Evolutionary conservation across 2,797 vertebrate species (phyloP), one percentile per base, ranked within the genome.

Genomic region (Alauda arvensis): DNA sequence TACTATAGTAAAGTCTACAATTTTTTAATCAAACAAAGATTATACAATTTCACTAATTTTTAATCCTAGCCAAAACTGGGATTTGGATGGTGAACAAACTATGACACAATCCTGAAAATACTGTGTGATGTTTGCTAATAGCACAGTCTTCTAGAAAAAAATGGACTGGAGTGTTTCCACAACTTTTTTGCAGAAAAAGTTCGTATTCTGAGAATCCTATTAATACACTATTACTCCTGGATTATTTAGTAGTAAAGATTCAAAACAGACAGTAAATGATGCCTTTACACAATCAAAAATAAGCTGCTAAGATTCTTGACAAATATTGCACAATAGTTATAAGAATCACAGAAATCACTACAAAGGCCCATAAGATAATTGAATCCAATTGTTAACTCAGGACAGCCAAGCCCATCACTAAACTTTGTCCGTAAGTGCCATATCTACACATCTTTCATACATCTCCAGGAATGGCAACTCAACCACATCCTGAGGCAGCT

Each of bases 11-110:
- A 86, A 90, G 60, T 72, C 74, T 69, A 51, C 3, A 9, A 19
- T 77, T 80, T 55, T 70, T 83, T 83, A 81, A 89, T 85, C 61
- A 92, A 89, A 79, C 18, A 33, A 57, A 88, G 77, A 90, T 77
- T 89, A 85, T 65, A 87, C 63, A 79, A 67, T 84, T 89, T 82
- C 62, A 84, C 43, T 75, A 59, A 85, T 69, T 88, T 77, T 63
- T 77, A 83, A 76, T 33, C 62, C 56, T 59, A 71, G 70, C 37
- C 82, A 85, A 76, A 74, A 3, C 1, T 72, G 33, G 48, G 63
- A 91, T 65, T 91, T 90, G 79, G 77, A 87, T 43, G 23, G 34
- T 60, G 85, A 89, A 83, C 67, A 72, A 83, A 69, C 61, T 42
- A 65, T 82, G 72, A 88, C 43, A 91, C 78, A 78, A 60, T 63